A percentile compares a stretch with the other conserved stretches of the same genome.
phyloP scores from a whole-genome alignment of 1,140 invertebrate genomes.

The Drosophila hydei region DNA sequence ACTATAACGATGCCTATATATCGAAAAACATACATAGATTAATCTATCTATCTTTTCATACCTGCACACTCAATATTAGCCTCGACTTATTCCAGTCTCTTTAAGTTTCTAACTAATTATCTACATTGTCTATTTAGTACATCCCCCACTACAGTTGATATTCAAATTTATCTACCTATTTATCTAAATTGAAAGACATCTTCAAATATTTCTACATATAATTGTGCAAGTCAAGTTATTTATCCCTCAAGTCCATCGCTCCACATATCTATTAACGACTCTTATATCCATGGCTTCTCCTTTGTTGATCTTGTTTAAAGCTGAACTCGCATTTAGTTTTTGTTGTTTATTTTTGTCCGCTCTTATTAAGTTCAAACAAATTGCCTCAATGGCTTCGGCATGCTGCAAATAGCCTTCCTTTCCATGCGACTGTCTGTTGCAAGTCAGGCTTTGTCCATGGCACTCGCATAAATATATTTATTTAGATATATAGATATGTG shows the following conservation, averaged over 20 bases:
- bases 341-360: constrained; percentile 27
- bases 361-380: constrained; percentile 36
- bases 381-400: constrained; percentile 48
- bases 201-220: too few relatives aligned
- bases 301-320: constrained; percentile 3
- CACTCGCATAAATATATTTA: constrained; percentile 28
- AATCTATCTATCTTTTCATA: too few relatives aligned
- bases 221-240: neutral
- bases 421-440: constrained; percentile 56
- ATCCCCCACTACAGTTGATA: too few relatives aligned
- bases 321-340: neutral
- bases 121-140: too few relatives aligned
- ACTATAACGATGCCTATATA: too few relatives aligned
- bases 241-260: neutral
- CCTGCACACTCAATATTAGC: too few relatives aligned
- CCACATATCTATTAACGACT: neutral
- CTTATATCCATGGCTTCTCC: neutral
- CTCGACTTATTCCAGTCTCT: too few relatives aligned
- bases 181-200: too few relatives aligned
- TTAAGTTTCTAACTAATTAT: too few relatives aligned
- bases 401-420: constrained; percentile 74
- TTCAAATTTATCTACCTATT: too few relatives aligned
- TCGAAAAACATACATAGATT: too few relatives aligned
- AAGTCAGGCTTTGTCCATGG: constrained; percentile 54
- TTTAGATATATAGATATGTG: neutral